phyloP scores from a whole-genome alignment of 2,888 invertebrate genomes.

The Monoplex corrugatus region DNA sequence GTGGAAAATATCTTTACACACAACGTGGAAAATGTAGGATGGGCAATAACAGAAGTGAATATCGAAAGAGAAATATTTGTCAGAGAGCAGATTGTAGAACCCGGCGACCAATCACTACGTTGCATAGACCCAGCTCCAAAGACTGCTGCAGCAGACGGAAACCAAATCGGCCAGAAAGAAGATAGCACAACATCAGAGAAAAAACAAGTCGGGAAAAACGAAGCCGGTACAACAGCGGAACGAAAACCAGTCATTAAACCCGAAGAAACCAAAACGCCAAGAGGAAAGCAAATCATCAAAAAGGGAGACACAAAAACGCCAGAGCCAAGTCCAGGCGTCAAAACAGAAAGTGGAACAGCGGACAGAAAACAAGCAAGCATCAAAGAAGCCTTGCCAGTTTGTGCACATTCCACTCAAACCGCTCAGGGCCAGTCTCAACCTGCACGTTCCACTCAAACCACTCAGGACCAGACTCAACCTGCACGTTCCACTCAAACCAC shows the following conservation, averaged over 20 bases:
- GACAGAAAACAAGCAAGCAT: too few species aligned
- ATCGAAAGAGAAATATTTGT: conserved; percentile 19
- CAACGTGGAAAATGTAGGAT: not conserved
- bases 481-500: too few species aligned
- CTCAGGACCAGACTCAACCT: too few species aligned
- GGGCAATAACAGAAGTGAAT: not conserved
- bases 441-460: too few species aligned
- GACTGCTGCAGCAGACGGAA: not conserved
- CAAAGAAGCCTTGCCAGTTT: too few species aligned
- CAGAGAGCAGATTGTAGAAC: not conserved
- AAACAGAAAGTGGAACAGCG: too few species aligned
- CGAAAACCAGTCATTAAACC: too few species aligned
- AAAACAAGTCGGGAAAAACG: not conserved
- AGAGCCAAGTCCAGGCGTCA: not conserved
- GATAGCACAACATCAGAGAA: not conserved
- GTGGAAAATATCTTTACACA: not conserved
- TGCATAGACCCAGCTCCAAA: not conserved
- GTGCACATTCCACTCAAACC: too few species aligned
- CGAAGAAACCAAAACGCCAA: not conserved
- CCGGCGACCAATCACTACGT: not conserved
- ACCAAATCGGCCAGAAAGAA: not conserved
- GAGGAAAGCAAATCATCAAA: not conserved
- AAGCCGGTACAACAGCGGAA: not conserved
- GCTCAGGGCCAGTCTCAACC: too few species aligned
- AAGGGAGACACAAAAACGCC: not conserved